These are phyloP conservation scores for Nomia melanderi DNA, from an alignment of 1,140 invertebrate genomes.

Conservation along the genomic window DNA sequence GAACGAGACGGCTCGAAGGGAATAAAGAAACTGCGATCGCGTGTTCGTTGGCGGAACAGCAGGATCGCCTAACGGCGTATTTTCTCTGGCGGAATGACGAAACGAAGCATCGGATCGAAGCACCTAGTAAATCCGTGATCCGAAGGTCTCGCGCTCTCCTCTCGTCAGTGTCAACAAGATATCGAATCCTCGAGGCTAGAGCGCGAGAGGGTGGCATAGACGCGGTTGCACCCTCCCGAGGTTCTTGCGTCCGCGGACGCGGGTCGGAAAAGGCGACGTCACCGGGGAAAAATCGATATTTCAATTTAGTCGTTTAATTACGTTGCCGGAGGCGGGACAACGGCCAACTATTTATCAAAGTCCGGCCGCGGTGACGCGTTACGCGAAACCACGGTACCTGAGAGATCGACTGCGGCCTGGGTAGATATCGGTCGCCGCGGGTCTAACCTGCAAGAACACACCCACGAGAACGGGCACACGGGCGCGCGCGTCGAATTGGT, in stretches of 20 bases:
- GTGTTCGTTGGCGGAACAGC: no score
- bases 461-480: no score
- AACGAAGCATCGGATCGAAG: no score
- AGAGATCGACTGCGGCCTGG: neutral
- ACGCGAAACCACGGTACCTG: neutral
- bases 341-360: slow-evolving; percentile 28
- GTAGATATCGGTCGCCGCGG: slow-evolving; percentile 5
- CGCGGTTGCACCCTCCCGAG: neutral
- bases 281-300: neutral
- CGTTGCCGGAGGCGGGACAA: slow-evolving; percentile 2
- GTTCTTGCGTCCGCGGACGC: neutral
- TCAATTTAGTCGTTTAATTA: slow-evolving; percentile 26
- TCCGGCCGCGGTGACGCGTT: slow-evolving; percentile 5
- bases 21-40: no score
- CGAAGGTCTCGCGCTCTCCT: neutral
- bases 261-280: neutral
- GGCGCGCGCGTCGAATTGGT: slow-evolving; percentile 11
- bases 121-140: neutral
- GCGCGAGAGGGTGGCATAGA: no score
- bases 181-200: neutral
- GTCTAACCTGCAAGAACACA: no score
- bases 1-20: no score
- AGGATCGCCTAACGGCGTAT: no score
- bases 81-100: no score
- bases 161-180: neutral